These are phyloP conservation scores for Perca flavescens DNA, from an alignment of 2,113 vertebrate genomes.

Conservation along the genomic window DNA sequence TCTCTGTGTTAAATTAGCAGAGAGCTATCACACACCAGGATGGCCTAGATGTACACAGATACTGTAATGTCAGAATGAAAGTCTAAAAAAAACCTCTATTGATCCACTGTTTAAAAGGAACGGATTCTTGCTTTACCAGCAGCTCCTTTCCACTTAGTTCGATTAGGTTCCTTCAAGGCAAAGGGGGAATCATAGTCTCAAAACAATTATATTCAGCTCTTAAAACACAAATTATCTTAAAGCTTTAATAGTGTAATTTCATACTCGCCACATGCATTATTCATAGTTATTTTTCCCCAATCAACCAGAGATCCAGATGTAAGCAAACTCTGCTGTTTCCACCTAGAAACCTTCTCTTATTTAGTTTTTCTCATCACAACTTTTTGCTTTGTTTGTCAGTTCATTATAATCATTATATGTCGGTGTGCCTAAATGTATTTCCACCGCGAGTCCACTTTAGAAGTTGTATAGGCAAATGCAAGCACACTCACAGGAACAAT, in stretches of 20 bases:
- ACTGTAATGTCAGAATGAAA: constrained; percentile 3
- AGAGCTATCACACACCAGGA: constrained; percentile 22
- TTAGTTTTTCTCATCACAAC: constrained; percentile 42
- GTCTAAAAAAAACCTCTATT: constrained; percentile 4
- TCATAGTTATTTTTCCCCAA: constrained; percentile 72
- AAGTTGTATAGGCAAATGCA: constrained; percentile 56
- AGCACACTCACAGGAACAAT: constrained; percentile 69
- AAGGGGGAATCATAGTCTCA: constrained; percentile 67
- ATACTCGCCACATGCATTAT: constrained; percentile 64
- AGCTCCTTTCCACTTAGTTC: constrained; percentile 64
- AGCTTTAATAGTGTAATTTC: constrained; percentile 63
- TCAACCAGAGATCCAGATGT: constrained; percentile 50
- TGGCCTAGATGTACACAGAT: not conserved
- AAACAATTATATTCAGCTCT: constrained; percentile 64
- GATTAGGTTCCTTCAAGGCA: constrained; percentile 69
- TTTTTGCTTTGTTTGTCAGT: constrained; percentile 48
- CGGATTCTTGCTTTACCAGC: constrained; percentile 55
- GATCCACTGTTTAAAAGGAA: constrained; percentile 70
- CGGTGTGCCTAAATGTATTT: constrained; percentile 50
- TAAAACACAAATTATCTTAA: constrained; percentile 68
- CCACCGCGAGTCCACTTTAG: constrained; percentile 49
- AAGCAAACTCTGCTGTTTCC: constrained; percentile 42
- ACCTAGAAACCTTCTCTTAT: constrained; percentile 5
- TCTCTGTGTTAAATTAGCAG: not conserved
- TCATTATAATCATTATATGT: constrained; percentile 63